Evolutionary conservation across 2,888 invertebrate genomes (phyloP), one percentile per base, ranked within the genome.

Genomic region (Lissonota sp.): DNA sequence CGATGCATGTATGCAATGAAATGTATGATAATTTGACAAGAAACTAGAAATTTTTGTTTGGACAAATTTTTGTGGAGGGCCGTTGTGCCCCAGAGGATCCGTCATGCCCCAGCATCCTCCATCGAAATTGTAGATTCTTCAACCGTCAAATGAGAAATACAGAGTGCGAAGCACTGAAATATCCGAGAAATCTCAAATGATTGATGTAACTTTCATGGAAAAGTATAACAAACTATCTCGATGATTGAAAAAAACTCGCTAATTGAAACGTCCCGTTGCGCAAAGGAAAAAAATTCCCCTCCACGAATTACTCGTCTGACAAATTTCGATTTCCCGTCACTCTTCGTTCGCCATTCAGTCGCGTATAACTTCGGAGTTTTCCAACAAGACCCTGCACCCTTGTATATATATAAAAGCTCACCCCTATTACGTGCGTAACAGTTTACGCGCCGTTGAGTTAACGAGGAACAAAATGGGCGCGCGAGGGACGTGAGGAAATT

Each of bases 401-500:
- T 26, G 26, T 26, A 26, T 26, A 26, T 26, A 3, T 26, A 26
- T 26, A 26, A 26, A 49, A 66, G 39, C 66, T 66, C n/a, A 40
- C 26, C 66, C 51, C 66, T 0, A 37, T 39, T 16, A 12, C 16
- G 7, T 12, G 62, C 49, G n/a, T 12, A 16, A 74, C 64, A 64
- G 64, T 74, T 74, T 57, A 74, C 67, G 40, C 55, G n/a, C 62
- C 77, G 77, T 69, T 55, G 57, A 39, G 53, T 74, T 74, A 74
- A 70, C 74, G 79, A 70, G 81, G n/a, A 26, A 55, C 16, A 26
- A 26, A 26, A 26, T 26, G 49, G 46, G 62, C 40, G 64, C 42
- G 62, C 10, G 66, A 60, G 72, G 69, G 58, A 73, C 69, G 64
- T 40, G 60, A 26, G 73, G 76, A 82, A 80, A 80, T 82, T 80